Evolutionary conservation across 2,113 vertebrate species (phyloP).

Genomic region (Catharus fuscescens): DNA sequence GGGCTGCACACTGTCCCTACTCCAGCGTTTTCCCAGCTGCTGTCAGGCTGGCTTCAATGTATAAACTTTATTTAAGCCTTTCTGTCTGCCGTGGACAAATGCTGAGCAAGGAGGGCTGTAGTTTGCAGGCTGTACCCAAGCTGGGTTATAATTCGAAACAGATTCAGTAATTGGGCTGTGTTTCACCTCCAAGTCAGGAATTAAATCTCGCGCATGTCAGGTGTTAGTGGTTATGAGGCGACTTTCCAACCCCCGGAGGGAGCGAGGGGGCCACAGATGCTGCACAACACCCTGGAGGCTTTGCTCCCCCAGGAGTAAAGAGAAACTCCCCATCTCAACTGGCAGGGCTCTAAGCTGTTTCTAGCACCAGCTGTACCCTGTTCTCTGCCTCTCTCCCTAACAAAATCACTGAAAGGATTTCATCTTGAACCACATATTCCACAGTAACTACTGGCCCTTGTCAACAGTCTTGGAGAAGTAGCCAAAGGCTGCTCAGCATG

Average conservation of each 20-base stretch:
- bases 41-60: neutral
- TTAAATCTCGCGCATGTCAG: neutral
- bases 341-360: neutral
- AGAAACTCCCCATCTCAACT: neutral
- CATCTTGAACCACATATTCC: neutral
- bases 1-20: neutral
- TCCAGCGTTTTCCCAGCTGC: neutral
- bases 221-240: neutral
- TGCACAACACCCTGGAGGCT: fast-evolving
- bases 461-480: neutral
- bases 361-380: neutral
- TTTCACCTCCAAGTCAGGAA: constrained; percentile 19
- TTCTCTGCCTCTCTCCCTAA: neutral
- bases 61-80: neutral
- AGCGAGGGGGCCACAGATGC: neutral
- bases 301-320: neutral
- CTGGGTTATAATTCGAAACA: constrained; percentile 7
- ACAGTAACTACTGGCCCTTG: constrained; percentile 5
- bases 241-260: fast-evolving
- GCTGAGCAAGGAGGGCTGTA: neutral
- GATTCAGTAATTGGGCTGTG: neutral
- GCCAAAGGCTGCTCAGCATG: neutral
- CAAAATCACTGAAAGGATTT: neutral
- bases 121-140: neutral
- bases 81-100: neutral